Evolutionary conservation across 2,888 invertebrate genomes (phyloP), one percentile per base, ranked within the genome.

Genomic region (Andrena marginata): DNA sequence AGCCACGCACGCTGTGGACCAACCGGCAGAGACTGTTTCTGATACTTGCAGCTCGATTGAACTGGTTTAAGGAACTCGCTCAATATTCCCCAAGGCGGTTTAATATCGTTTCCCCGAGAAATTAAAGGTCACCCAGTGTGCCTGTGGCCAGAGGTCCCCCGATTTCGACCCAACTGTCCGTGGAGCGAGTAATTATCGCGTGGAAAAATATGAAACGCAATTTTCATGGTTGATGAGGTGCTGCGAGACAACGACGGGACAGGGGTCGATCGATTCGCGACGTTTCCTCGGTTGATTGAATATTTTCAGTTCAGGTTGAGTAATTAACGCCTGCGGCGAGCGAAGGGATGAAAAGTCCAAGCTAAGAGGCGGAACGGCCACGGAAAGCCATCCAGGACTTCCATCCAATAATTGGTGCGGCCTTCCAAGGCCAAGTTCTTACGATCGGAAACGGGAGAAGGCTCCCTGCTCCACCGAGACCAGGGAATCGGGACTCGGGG

Each of bases 261-360:
- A 48, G 31, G 67, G 16, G 59, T n/a, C 65, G 73, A 65, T 74
- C 77, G 74, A 77, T 67, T 33, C n/a, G 35, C 23, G 13, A 31
- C 72, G 31, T 72, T 64, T 49, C 56, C 65, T 49, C 54, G 79
- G 29, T 67, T 67, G 80, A 82, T 75, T 75, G 82, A 75, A 71
- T 75, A 82, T 79, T 80, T 82, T 74, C 69, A 48, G 60, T 33
- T 31, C 35, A 70, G 65, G 68, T 16, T 48, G 72, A 65, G 79
- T 74, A 82, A 82, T 82, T 82, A 79, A 82, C 79, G 74, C 79
- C 65, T 20, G 79, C 54, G 65, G 73, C 51, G 48, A 42, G 20
- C 29, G 26, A 33, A 35, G 1, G 10, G 31, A 23, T 54, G 49
- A 35, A 70, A 67, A 65, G 29, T 65, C 16, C 63, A 56, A 20